Conservation (phyloP, 2,888 invertebrate genomes). For the Agrilus cyanescens region DNA sequence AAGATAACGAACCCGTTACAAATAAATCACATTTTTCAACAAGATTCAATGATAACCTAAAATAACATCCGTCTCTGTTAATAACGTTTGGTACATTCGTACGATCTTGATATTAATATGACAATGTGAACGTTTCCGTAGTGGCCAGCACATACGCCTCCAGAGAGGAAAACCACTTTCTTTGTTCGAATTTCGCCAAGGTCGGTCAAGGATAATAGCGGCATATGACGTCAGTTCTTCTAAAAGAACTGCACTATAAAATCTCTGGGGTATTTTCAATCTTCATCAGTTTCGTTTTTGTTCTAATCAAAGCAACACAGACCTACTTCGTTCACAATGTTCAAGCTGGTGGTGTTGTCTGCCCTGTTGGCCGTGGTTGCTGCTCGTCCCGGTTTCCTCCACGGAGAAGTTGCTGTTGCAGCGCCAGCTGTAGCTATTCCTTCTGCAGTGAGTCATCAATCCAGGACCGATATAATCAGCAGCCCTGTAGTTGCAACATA, state of each 20-base stretch:
- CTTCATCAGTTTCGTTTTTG: constrained; percentile 8
- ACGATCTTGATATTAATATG: too few species aligned
- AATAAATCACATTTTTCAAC: constrained; percentile 1
- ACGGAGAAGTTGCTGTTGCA: constrained; percentile 4
- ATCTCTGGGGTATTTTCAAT: constrained; percentile 2
- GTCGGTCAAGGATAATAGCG: constrained; percentile 3
- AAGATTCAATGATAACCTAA: constrained; percentile 5
- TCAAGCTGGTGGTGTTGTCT: constrained; percentile 49
- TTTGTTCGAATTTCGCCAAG: constrained; percentile 2
- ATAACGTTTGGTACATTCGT: too few species aligned
- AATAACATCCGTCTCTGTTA: constrained; percentile 4
- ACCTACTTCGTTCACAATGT: constrained; percentile 27
- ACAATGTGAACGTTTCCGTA: too few species aligned
- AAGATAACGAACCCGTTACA: constrained; percentile 5
- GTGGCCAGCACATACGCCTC: too few species aligned
- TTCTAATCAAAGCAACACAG: constrained; percentile 31
- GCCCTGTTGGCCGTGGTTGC: constrained; percentile 43
- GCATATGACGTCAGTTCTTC: constrained; percentile 7
- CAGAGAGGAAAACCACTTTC: too few species aligned
- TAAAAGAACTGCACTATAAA: constrained; percentile 6
- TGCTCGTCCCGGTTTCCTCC: constrained; percentile 25
- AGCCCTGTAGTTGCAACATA: constrained; percentile 9
- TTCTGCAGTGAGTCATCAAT: constrained; percentile 11
- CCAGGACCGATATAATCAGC: constrained; percentile 11
- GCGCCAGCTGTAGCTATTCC: constrained; percentile 2